These are phyloP conservation scores for Zosterops borbonicus DNA, from an alignment of 2,113 vertebrate species.

Conservation along the genomic window DNA sequence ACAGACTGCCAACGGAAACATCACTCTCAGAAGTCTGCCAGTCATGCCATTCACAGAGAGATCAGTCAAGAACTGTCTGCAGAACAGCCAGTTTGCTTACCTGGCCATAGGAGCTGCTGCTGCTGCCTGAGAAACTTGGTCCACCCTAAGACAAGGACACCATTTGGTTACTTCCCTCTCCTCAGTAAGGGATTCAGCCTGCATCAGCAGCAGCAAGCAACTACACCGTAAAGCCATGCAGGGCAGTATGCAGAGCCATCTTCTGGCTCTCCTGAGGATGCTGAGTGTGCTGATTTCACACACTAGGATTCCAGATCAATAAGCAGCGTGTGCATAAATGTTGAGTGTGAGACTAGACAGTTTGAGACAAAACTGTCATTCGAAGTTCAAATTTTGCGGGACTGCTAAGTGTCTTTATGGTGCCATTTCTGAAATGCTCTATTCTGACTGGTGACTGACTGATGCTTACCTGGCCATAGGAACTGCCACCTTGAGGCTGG, in stretches of 20 bases:
- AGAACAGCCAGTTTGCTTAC: background rate
- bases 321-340: accelerated
- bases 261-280: background rate
- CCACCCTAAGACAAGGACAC: background rate
- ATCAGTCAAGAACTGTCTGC: background rate
- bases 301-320: background rate
- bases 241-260: background rate
- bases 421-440: too few relatives aligned
- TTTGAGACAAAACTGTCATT: background rate
- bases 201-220: background rate
- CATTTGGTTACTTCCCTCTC: background rate
- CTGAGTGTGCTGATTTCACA: too few relatives aligned
- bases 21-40: background rate
- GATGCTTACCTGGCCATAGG: background rate
- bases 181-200: background rate
- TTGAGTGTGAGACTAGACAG: background rate
- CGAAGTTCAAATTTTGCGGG: background rate
- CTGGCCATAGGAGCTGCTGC: background rate
- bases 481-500: background rate
- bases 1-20: too few relatives aligned
- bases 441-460: background rate
- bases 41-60: background rate
- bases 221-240: background rate
- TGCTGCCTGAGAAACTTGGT: background rate
- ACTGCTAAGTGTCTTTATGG: too few relatives aligned